Percentiles rank a stretch among this genome's conserved stretches.
Conservation (phyloP, 2,888 invertebrate species). For the Limnephilus marmoratus region DNA sequence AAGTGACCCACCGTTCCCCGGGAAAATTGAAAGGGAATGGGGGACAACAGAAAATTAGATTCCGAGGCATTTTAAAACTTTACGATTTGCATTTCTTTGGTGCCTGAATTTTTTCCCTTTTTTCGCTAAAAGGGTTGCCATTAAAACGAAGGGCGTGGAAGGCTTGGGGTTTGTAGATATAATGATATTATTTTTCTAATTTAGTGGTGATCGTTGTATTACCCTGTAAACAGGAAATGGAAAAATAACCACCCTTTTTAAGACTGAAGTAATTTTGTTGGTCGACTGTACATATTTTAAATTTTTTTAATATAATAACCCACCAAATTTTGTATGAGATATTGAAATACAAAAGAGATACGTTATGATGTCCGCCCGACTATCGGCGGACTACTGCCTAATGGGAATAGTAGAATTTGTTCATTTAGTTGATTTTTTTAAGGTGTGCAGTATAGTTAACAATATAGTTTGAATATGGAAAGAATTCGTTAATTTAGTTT, state of each 20-base stretch:
- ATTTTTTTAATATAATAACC: too few relatives aligned
- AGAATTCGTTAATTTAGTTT: too few relatives aligned
- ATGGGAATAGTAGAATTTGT: too few relatives aligned
- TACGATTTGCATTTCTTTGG: constrained; percentile 64
- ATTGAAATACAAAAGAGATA: too few relatives aligned
- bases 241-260: neutral
- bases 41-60: constrained; percentile 64
- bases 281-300: too few relatives aligned
- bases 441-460: too few relatives aligned
- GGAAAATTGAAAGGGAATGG: constrained; percentile 45
- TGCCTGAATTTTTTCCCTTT: constrained; percentile 49
- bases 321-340: too few relatives aligned
- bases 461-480: too few relatives aligned
- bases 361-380: too few relatives aligned
- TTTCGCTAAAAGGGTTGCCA: constrained; percentile 64
- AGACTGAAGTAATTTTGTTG: too few relatives aligned
- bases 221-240: constrained; percentile 10
- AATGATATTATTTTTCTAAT: constrained; percentile 12
- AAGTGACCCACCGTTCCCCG: constrained; percentile 33
- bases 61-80: constrained; percentile 65
- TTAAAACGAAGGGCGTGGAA: constrained; percentile 54
- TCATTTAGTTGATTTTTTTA: too few relatives aligned
- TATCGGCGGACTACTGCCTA: too few relatives aligned
- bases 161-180: neutral
- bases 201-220: constrained; percentile 3